Conservation (phyloP, 2,113 vertebrate genomes). For the Tupaia chinensis region DNA sequence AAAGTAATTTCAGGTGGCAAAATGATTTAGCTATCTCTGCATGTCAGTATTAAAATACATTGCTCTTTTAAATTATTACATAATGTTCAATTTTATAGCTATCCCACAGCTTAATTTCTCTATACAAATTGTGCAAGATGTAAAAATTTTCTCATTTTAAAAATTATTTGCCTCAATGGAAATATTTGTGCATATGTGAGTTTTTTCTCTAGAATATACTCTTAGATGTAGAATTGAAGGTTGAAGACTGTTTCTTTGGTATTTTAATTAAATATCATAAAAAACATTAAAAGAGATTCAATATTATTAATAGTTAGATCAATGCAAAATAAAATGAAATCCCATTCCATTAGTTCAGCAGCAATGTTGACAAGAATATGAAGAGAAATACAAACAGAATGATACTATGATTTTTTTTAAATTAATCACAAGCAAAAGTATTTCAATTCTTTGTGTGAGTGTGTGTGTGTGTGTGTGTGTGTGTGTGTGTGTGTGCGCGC, state of each 20-base stretch:
- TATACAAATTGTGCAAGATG: background rate
- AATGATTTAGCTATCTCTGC: background rate
- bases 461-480: background rate
- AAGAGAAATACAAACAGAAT: background rate
- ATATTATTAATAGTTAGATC: background rate
- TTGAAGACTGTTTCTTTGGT: background rate
- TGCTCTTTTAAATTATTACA: background rate
- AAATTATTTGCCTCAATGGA: background rate
- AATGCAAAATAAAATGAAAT: slow-evolving; percentile 29
- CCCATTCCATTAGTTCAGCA: background rate
- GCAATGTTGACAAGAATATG: background rate
- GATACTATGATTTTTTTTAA: background rate
- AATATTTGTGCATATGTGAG: background rate
- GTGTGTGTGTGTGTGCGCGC: no score
- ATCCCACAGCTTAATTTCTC: background rate
- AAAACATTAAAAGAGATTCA: background rate
- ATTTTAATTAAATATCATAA: background rate
- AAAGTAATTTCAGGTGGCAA: background rate
- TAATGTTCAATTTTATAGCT: background rate
- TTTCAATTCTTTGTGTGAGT: background rate
- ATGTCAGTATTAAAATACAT: background rate
- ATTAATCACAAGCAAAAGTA: background rate
- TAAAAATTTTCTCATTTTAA: slow-evolving; percentile 7
- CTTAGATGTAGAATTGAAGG: background rate
- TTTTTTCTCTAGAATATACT: background rate